Percentiles rank a stretch among this genome's conserved stretches.
These are phyloP conservation scores for Thalassarche chlororhynchos DNA, from an alignment of 2,113 vertebrate genomes.

Conservation along the genomic window DNA sequence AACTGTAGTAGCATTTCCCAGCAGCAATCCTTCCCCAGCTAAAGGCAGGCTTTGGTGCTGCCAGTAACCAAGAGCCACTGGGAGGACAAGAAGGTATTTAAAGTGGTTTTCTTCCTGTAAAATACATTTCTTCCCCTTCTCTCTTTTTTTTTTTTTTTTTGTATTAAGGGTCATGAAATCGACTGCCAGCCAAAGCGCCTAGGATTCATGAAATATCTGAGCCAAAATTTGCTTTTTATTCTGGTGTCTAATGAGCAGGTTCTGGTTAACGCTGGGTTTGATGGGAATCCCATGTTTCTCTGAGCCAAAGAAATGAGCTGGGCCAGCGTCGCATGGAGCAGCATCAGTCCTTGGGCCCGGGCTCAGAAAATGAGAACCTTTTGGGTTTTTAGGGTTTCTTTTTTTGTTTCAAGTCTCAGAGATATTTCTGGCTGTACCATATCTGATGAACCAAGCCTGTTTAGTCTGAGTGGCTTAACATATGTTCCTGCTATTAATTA, in stretches of 20 bases:
- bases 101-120: neutral
- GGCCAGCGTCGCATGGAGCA: neutral
- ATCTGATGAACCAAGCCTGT: neutral
- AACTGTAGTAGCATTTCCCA: neutral
- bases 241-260: neutral
- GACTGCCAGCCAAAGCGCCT: neutral
- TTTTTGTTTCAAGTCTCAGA: neutral
- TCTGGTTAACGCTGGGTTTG: neutral
- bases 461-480: neutral
- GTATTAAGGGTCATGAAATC: neutral
- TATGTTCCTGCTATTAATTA: neutral
- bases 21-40: neutral
- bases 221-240: neutral
- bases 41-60: neutral
- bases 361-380: neutral
- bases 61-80: neutral
- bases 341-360: neutral
- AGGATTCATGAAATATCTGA: neutral
- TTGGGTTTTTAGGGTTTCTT: neutral
- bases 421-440: neutral
- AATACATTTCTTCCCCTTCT: neutral
- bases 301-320: neutral
- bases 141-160: neutral
- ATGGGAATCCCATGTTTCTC: neutral
- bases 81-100: neutral